Conservation (phyloP, 2,113 vertebrate genomes). For the Charadrius vociferus region DNA sequence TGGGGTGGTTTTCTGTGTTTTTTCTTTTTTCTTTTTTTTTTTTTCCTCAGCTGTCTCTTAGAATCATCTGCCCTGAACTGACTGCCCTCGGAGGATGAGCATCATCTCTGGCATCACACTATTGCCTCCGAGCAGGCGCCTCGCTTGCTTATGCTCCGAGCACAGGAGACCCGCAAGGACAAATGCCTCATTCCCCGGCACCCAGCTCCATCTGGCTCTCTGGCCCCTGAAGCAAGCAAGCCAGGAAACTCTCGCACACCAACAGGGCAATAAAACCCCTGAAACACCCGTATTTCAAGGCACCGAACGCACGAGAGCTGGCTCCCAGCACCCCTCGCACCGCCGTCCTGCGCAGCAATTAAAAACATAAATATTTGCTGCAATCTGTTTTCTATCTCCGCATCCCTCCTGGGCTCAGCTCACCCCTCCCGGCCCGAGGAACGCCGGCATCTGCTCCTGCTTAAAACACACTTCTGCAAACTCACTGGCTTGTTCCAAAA, state of each 20-base stretch:
- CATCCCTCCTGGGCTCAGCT: background rate
- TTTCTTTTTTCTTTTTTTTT: background rate
- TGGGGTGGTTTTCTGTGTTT: too few relatives aligned
- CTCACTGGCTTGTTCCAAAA: background rate
- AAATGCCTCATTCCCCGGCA: rapidly evolving
- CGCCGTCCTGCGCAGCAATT: background rate
- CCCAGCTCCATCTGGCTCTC: background rate
- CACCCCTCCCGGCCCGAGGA: background rate
- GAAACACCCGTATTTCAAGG: rapidly evolving
- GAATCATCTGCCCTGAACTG: background rate
- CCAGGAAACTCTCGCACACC: background rate
- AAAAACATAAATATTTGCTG: background rate
- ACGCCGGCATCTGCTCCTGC: background rate
- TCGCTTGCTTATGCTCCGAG: rapidly evolving
- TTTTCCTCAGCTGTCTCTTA: background rate
- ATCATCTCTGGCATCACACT: background rate
- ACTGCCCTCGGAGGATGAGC: background rate
- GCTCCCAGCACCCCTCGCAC: background rate
- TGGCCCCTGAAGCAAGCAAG: background rate
- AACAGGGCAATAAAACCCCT: background rate
- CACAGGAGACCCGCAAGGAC: rapidly evolving
- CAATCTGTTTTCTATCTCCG: background rate
- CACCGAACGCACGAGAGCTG: rapidly evolving
- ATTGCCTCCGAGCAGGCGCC: background rate
- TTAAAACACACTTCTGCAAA: background rate